Evolutionary conservation across 2,888 invertebrate species (phyloP), one percentile per base, ranked within the genome.

Genomic region (Lobophora halterata): DNA sequence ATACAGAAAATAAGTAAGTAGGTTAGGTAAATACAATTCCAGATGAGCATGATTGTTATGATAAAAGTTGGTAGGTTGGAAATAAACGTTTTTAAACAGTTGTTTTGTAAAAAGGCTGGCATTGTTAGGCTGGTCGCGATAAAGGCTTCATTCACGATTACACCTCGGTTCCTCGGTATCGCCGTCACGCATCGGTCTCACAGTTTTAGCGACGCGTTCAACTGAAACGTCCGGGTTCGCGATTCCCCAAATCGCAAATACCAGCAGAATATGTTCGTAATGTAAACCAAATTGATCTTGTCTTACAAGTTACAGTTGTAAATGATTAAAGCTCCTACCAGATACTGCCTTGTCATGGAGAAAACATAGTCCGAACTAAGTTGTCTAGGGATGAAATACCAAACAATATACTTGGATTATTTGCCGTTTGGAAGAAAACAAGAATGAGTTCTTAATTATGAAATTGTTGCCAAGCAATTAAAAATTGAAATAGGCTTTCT

Each of bases 71-170:
- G 33, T 5, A 14, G 13, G 8, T 16, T 9, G 9, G 12, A 11
- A 31, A 46, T 40, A 49, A 39, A 39, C 20, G 13, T 33, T 36
- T 31, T 24, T 12, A 24, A 41, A 18, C 31, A 16, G 21, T 36
- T 33, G 21, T 28, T 32, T 33, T 9, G 18, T 30, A 51, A 46
- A 51, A 48, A 28, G 64, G 62, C 53, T n/a, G 46, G 65, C 60
- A 78, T 79, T 79, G 78, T 79, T 74, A 10, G 55, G 71, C 69
- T 71, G 65, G 72, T 71, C 50, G 54, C 62, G 66, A 65, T 70
- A 66, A 71, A 65, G 65, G 61, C 62, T 67, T 58, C 67, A 67
- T 70, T 71, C 66, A 66, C 58, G 60, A 70, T 61, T 65, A 60
- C 49, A 55, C 56, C 61, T 59, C 53, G 60, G 56, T 70, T 65